phyloP scores from a whole-genome alignment of 2,888 invertebrate genomes.

The Philhelius pedissequus region DNA sequence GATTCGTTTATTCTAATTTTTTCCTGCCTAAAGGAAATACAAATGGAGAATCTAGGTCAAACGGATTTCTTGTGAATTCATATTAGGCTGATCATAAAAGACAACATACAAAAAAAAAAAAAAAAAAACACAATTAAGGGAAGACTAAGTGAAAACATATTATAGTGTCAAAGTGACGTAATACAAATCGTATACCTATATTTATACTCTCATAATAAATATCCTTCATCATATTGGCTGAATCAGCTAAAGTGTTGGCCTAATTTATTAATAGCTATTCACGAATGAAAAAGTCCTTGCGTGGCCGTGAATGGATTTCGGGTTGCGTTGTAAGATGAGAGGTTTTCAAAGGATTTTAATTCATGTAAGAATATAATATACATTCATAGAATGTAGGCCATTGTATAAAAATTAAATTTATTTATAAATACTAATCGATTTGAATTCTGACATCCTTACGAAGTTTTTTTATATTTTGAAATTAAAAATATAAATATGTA shows the following conservation, averaged over 20 bases:
- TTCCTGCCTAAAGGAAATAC: not conserved
- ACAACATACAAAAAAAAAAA: not conserved
- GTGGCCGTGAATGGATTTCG: not conserved
- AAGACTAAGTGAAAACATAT: not conserved
- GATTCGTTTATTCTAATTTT: conserved; percentile 8
- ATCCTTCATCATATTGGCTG: not conserved
- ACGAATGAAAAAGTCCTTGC: not conserved
- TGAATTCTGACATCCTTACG: too few species aligned
- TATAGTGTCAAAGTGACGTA: not conserved
- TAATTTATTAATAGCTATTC: not conserved
- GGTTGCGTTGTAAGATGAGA: not conserved
- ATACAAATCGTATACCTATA: not conserved
- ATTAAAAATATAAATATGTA: too few species aligned
- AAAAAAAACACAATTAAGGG: not conserved
- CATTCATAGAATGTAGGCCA: not conserved
- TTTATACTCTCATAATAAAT: not conserved
- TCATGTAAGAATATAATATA: too few species aligned
- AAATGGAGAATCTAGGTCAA: conserved; percentile 36
- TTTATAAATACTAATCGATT: too few species aligned
- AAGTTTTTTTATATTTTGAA: too few species aligned
- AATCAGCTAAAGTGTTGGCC: not conserved
- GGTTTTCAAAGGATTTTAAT: not conserved
- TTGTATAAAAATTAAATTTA: not conserved
- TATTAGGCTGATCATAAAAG: not conserved
- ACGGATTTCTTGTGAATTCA: conserved; percentile 10